Evolutionary conservation across 2,113 vertebrate genomes (phyloP), one percentile per base, ranked within the genome.

Genomic region (Calidris pugnax): DNA sequence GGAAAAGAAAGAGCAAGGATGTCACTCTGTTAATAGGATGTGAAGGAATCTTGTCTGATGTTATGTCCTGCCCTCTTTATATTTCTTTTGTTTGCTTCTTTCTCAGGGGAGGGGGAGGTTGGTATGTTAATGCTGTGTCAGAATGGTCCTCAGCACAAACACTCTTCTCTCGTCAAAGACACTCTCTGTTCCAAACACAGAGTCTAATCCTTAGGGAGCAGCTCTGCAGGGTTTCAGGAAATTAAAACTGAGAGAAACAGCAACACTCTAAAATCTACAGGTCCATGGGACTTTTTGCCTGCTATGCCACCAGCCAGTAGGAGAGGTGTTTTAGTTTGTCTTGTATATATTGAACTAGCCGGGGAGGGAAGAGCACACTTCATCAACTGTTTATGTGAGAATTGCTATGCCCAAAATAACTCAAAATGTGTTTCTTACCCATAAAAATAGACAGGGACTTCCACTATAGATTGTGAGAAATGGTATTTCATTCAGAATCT

Each of bases 161-260:
- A 18, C 33, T 21, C 14, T 75, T 86, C 51, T 62, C 5, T 35
- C 1, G 2, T 55, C 37, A 26, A 68, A 45, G 43, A 45, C 1
- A 4, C 6, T 10, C 28, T 69, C 37, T 16, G 15, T 18, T 55
- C 13, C 39, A 81, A 85, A 48, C 12, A 39, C 0, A 0, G 41
- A 57, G 6, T 28, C 56, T 57, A 47, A 47, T 39, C 23, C 16
- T 75, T 18, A 27, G 18, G 12, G 8, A 59, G 45, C 41, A 51
- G 24, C 21, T 73, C 51, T 41, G 12, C 33, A 87, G 14, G 5
- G 17, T 59, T 90, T 60, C 59, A 55, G 28, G 68, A 87, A 90
- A 77, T 35, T 20, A 64, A 68, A 85, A 56, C 23, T 6, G 32
- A 75, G 50, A 67, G 19, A 22, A 69, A 69, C 20, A 64, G 8